Evolutionary conservation across 2,797 vertebrate species (phyloP).

Genomic region (Anguilla obscura): DNA sequence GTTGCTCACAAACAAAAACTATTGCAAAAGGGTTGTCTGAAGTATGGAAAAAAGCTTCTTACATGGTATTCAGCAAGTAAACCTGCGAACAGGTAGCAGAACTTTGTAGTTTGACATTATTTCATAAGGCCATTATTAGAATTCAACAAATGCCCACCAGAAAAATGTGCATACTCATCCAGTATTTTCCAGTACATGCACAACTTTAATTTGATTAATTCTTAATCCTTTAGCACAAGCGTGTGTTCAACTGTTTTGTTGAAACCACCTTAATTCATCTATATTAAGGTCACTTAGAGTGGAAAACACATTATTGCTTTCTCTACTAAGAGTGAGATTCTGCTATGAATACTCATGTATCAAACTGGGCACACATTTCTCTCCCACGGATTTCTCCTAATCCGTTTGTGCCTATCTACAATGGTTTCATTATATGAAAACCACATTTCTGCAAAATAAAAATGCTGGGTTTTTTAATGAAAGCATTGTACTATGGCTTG

Average conservation of each 20-base stretch:
- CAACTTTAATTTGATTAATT: background rate
- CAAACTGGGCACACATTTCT: background rate
- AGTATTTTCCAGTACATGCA: background rate
- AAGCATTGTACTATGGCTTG: slow-evolving; percentile 59
- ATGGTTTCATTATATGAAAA: slow-evolving; percentile 57
- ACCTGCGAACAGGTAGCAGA: background rate
- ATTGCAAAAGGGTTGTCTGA: background rate
- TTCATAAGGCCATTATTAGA: background rate
- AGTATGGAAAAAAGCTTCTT: background rate
- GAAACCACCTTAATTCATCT: background rate
- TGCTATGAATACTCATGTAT: slow-evolving; percentile 20
- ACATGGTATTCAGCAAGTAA: background rate
- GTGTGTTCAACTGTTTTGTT: background rate
- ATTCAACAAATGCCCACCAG: background rate
- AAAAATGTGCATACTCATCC: background rate
- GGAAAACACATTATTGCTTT: slow-evolving; percentile 44
- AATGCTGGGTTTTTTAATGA: slow-evolving; percentile 64
- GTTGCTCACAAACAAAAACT: background rate
- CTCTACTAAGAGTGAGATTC: slow-evolving; percentile 49
- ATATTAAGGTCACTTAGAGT: background rate
- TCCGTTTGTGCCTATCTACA: slow-evolving; percentile 36
- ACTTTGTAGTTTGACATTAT: background rate
- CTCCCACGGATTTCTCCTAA: slow-evolving; percentile 5
- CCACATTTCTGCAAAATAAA: slow-evolving; percentile 59
- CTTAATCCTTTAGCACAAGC: background rate